Base-by-base conservation (phyloP, 2,888 invertebrate species). In the Serrognathus titanus region DNA sequence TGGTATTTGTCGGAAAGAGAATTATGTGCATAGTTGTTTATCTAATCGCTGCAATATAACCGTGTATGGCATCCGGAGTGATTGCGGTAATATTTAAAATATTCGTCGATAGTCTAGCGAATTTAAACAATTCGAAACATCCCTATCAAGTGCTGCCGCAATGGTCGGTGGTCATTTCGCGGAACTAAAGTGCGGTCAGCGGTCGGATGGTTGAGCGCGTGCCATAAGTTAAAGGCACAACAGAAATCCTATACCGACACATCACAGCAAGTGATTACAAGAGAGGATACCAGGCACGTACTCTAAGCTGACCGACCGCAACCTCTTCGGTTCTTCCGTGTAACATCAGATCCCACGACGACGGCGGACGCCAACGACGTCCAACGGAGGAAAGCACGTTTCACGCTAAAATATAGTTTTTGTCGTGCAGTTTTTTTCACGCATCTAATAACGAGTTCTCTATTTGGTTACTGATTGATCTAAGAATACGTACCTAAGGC, bases 221-320 rank as follows among this genome's bases (percentile, higher is more conserved):
- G 59, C 59, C 57, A 40, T 57, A 59, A 56, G 51, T 59, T 54
- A 59, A 53, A 59, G 54, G 54, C 24, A 31, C 24, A 31, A 31
- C 24, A 31, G 24, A 31, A 31, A 31, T 31, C 24, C 24, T 31
- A 51, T 39, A 51, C 57, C 57, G 54, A 57, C 57, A 57, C 57
- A 48, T 57, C 57, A 57, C 57, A 54, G 54, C 53, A 59, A 56
- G 51, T 51, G 57, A 59, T 59, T 53, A 59, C 59, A 59, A 57
- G 51, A 57, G 51, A 48, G 59, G 57, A 57, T 59, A 59, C 55
- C 49, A 41, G 46, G 49, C 47, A 56, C 56, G 53, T 59, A 53
- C 56, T 50, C 53, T 59, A 59, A 50, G 53, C 56, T 59, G 59
- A 59, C 59, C 59, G 55, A 55, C 59, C 59, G 51, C 59, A 56